phyloP scores from a whole-genome alignment of 2,797 vertebrate species.

The Steatocranus sp. region DNA sequence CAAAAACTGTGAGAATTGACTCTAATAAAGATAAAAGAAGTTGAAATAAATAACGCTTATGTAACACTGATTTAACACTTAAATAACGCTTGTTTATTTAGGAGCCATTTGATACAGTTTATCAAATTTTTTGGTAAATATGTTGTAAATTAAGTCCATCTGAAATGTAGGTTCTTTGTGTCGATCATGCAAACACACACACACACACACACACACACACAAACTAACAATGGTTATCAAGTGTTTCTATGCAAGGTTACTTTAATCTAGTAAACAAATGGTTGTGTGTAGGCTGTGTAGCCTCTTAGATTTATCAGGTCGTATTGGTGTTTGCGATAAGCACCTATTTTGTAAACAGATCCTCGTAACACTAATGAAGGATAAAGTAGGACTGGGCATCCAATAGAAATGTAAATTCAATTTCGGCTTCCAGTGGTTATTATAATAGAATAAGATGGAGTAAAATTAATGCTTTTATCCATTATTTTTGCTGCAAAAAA shows the following conservation, averaged over 20 bases:
- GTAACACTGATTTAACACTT: neutral
- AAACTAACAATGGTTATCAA: neutral
- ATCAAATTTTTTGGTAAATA: neutral
- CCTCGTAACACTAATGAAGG: fast-evolving
- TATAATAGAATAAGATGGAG: neutral
- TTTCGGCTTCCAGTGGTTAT: neutral
- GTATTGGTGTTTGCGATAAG: neutral
- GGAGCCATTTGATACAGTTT: neutral
- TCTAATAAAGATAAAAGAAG: neutral
- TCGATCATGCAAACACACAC: neutral
- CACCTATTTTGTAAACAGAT: neutral
- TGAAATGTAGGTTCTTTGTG: neutral
- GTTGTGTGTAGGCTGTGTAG: neutral
- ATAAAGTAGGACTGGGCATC: neutral
- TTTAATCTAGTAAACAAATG: neutral
- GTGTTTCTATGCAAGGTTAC: neutral
- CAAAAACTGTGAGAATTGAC: neutral
- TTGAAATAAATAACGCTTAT: neutral
- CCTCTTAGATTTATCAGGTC: neutral
- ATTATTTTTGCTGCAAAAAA: neutral
- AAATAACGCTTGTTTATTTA: neutral
- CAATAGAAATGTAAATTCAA: neutral
- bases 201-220: neutral
- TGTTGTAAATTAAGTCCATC: neutral
- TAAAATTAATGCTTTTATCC: neutral